phyloP scores from a whole-genome alignment of 2,797 vertebrate species.

The Anomalospiza imberbis region DNA sequence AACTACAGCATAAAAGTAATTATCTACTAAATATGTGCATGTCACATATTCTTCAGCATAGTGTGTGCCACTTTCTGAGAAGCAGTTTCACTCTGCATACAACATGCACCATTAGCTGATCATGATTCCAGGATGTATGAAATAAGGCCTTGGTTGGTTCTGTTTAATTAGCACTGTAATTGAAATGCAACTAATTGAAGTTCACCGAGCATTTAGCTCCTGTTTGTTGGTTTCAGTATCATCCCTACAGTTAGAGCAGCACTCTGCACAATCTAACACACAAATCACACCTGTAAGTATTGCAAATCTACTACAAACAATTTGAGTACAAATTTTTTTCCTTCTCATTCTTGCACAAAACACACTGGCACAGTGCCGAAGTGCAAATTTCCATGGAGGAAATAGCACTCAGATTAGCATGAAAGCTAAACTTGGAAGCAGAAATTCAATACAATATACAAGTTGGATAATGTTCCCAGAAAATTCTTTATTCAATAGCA shows the following conservation, averaged over 20 bases:
- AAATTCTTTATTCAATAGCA: background rate
- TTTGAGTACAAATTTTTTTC: background rate
- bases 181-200: background rate
- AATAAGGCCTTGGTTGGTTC: background rate
- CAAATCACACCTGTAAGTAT: background rate
- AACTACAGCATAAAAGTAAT: background rate
- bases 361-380: background rate
- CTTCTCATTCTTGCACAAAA: background rate
- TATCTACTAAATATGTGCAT: background rate
- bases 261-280: background rate
- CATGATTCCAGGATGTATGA: background rate
- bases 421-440: background rate
- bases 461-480: conserved; percentile 18
- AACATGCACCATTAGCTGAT: background rate
- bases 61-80: background rate
- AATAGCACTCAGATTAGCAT: background rate
- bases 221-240: background rate
- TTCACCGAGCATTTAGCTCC: background rate
- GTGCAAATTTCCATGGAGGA: background rate
- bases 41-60: background rate
- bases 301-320: background rate
- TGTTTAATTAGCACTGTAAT: background rate
- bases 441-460: background rate
- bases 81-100: background rate
- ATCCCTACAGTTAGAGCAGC: background rate